These are phyloP conservation scores for Gonocerus acuteangulatus DNA, from an alignment of 2,888 invertebrate genomes.

Conservation along the genomic window DNA sequence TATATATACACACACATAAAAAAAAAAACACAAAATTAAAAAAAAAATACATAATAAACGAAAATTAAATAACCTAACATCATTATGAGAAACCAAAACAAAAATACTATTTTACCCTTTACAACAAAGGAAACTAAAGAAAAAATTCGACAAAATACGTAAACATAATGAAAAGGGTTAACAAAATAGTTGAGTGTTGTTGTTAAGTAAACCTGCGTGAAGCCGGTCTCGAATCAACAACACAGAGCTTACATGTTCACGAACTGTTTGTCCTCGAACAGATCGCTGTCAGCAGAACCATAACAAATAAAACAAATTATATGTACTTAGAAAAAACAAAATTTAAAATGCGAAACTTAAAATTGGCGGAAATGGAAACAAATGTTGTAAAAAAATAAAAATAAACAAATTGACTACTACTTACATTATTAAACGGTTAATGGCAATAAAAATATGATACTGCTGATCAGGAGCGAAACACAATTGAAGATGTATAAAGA, in stretches of 20 bases:
- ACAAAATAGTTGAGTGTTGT: too few relatives aligned
- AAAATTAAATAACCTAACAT: background rate
- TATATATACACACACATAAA: background rate
- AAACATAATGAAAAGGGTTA: too few relatives aligned
- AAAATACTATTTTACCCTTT: too few relatives aligned
- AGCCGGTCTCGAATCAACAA: background rate
- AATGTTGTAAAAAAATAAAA: too few relatives aligned
- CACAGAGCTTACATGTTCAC: background rate
- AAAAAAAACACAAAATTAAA: background rate
- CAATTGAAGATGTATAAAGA: conserved; percentile 35
- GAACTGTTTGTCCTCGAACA: too few relatives aligned
- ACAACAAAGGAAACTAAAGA: too few relatives aligned
- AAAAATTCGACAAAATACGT: too few relatives aligned
- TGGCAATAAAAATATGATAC: conserved; percentile 34
- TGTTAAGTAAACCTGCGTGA: background rate
- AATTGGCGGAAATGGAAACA: background rate
- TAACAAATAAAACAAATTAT: background rate
- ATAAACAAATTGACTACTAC: conserved; percentile 20
- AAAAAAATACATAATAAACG: background rate
- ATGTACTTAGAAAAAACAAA: background rate
- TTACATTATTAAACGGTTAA: conserved; percentile 31
- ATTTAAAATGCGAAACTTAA: background rate
- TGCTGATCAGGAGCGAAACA: conserved; percentile 35
- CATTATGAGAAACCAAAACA: background rate
- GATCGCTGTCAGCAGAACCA: too few relatives aligned